These are phyloP conservation scores for Eolophus roseicapilla DNA, from an alignment of 2,113 vertebrate species.

Conservation along the genomic window DNA sequence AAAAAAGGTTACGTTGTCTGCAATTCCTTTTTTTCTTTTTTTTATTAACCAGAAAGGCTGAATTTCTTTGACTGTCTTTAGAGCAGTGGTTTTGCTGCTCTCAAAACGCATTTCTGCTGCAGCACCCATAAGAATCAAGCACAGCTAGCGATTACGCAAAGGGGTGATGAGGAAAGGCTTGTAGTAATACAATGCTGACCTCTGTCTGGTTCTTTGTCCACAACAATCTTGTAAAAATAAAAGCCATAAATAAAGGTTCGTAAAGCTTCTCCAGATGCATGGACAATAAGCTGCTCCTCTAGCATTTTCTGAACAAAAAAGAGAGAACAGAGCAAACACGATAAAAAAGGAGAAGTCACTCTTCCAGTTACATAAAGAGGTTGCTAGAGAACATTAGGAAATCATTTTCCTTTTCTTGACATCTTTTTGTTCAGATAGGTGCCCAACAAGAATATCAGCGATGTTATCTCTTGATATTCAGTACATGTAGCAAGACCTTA, in stretches of 20 bases:
- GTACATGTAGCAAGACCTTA: background rate
- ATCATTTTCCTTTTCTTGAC: background rate
- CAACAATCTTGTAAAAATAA: conserved; percentile 93
- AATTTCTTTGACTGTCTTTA: background rate
- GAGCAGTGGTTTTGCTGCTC: background rate
- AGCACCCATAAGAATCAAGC: background rate
- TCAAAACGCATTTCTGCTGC: background rate
- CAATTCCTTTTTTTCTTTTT: background rate
- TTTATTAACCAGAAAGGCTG: background rate
- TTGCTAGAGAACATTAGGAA: background rate
- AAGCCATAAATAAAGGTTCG: conserved; percentile 95
- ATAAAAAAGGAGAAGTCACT: background rate
- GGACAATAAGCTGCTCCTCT: conserved; percentile 91
- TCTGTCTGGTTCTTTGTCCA: conserved; percentile 87
- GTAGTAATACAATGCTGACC: conserved; percentile 65
- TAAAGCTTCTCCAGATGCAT: conserved; percentile 93
- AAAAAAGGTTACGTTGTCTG: background rate
- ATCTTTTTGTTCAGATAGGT: background rate
- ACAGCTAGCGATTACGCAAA: background rate
- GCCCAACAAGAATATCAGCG: background rate
- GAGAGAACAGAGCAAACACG: background rate
- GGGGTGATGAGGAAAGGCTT: background rate
- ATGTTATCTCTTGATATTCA: background rate
- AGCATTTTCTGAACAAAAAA: conserved; percentile 89
- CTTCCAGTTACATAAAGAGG: background rate